Base-by-base conservation (phyloP, 1,140 invertebrate species). In the Drosophila murphyi region DNA sequence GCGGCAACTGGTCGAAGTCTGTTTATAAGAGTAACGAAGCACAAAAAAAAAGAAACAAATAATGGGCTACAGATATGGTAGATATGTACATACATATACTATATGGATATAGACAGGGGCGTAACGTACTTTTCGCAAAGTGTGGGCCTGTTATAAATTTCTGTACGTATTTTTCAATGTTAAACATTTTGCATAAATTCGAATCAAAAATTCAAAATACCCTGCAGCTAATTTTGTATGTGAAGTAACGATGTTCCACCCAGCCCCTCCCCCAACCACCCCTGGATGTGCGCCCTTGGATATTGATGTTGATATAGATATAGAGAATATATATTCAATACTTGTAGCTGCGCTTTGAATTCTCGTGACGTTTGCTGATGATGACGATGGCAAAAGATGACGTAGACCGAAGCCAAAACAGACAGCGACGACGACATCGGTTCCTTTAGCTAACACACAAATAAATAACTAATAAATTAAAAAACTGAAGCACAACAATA, bases 381-480 rank as follows among this genome's bases (percentile, higher is more conserved):
- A 82, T 62, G 61, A 31, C 52, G 31, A 59, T 28, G 43, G 43
- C 67, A 64, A 72, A 68, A 67, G 43, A 79, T 60, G 48, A 48
- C 64, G 50, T 79, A 82, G 54, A 60, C 6, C 43, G 59, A 57
- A 52, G 12, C 28, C n/a, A 47, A 69, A 47, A 28, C 8, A 54
- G 41, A 39, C 48, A 61, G 68, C 47, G 45, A 65, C 47, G 56
- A 76, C 45, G 48, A 48, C 48, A 47, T 64, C 56, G 64, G 62
- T 69, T 81, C 78, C 74, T 83, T 79, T 69, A 68, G 68, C 78
- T 70, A 76, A 79, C 76, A 69, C 69, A 73, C 47, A 86, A 86
- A 86, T 87, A 82, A 82, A 73, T 73, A 88, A 82, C 82, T 82
- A 73, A 82, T 82, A 82, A 87, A 88, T 86, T 76, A 57, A 67